Conservation (phyloP, 2,888 invertebrate species). For the Dichetophora obliterata region DNA sequence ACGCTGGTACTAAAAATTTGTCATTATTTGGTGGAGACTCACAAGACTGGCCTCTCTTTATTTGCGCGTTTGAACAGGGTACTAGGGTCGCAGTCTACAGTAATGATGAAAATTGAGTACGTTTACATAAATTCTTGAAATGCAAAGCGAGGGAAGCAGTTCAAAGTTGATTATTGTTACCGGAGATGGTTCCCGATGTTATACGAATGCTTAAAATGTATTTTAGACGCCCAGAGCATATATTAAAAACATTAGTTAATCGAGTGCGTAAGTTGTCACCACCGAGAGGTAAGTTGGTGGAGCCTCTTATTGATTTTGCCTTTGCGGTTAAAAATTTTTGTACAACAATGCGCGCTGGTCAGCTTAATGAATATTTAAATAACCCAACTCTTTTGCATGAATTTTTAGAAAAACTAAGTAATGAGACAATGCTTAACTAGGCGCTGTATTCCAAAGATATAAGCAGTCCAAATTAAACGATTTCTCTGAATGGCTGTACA, state of each 20-base stretch:
- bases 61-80: constrained; percentile 19
- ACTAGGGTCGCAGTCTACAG: neutral
- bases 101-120: constrained; percentile 2
- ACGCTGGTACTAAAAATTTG: too few relatives aligned
- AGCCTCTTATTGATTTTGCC: too few relatives aligned
- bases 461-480: too few relatives aligned
- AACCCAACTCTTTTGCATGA: too few relatives aligned
- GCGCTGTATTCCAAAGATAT: too few relatives aligned
- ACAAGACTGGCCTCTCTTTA: constrained; percentile 28
- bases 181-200: constrained; percentile 33
- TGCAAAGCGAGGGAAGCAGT: constrained; percentile 21
- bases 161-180: constrained; percentile 23
- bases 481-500: too few relatives aligned
- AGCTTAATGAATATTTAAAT: too few relatives aligned
- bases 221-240: constrained; percentile 19
- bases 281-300: too few relatives aligned
- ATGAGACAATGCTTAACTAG: too few relatives aligned
- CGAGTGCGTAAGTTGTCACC: too few relatives aligned
- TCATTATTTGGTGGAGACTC: neutral
- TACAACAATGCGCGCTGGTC: neutral
- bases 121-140: constrained; percentile 7
- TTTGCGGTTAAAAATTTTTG: neutral
- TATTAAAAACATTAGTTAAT: too few relatives aligned
- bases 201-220: constrained; percentile 36
- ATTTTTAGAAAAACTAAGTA: too few relatives aligned